Conservation (phyloP, 2,113 vertebrate species). For the Gracilinanus agilis region DNA sequence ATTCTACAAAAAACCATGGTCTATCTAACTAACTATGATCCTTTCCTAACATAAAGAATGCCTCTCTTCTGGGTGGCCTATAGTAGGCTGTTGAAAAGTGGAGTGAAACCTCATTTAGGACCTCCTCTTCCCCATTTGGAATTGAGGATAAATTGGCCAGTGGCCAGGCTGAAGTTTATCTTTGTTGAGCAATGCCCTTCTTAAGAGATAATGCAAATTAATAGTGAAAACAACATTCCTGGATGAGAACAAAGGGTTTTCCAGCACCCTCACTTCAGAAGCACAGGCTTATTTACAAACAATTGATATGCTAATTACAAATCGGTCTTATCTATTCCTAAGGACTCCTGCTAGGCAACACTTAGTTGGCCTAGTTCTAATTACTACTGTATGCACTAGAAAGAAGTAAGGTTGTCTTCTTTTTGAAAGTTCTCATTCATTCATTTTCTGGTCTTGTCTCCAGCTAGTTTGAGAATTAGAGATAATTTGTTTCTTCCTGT, state of each 20-base stretch:
- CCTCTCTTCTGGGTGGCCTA: not conserved
- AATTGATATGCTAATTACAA: conserved; percentile 6
- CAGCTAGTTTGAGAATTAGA: not conserved
- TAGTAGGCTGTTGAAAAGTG: not conserved
- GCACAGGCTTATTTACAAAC: not conserved
- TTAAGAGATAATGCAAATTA: conserved; percentile 50
- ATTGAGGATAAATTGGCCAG: conserved; percentile 21
- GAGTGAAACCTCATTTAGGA: not conserved
- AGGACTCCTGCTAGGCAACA: conserved; percentile 38
- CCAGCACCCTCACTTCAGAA: conserved; percentile 21
- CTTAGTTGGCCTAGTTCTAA: conserved; percentile 45
- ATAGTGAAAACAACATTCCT: conserved; percentile 25
- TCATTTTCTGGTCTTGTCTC: conserved; percentile 41
- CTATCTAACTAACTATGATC: rapidly evolving
- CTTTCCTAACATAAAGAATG: conserved; percentile 8
- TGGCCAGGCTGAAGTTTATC: conserved; percentile 32
- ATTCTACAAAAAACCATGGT: not conserved
- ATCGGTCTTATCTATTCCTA: conserved; percentile 21
- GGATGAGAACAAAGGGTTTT: conserved; percentile 47
- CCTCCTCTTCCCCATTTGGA: not conserved
- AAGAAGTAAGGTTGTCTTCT: conserved; percentile 32
- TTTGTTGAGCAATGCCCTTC: conserved; percentile 50
- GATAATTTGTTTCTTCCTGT: conserved; percentile 20
- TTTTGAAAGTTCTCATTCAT: conserved; percentile 42
- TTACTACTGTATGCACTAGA: conserved; percentile 22